Evolutionary conservation across 2,888 invertebrate genomes (phyloP), one percentile per base, ranked within the genome.

Genomic region (Drosophila monieri): DNA sequence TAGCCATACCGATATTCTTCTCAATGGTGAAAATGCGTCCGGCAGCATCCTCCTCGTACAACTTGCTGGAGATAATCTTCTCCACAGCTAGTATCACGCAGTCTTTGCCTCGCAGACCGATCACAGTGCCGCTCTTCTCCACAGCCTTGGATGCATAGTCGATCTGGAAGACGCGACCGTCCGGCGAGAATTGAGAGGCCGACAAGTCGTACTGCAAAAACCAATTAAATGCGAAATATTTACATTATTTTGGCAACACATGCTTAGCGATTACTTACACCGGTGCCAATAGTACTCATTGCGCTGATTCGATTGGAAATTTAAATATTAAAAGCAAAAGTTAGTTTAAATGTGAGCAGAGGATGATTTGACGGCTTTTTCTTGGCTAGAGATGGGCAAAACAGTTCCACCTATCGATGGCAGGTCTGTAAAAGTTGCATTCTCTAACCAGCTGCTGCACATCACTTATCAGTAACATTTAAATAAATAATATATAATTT

Each of bases 81-180:
- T 99, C 99, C 0, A 99, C 98, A 0, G 98, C 99, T 89, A 99
- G 95, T 5, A 99, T 98, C 3, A 99, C 96, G 58, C 98, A 97
- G 93, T 99, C 98, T 90, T 97, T 98, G 23, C 99, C 98, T 85
- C 97, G 93, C 5, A 99, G 93, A 0, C 96, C 99, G 75, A 99
- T 96, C 12, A 98, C 98, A 67, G 99, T 99, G 9, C 99, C 98
- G 90, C 98, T 97, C 90, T 97, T 97, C 92, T 99, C 99, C 1
- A 99, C 99, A 4, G 99, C 99, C 93, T 99, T 99, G 58, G 96
- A 96, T 3, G 99, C 99, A 93, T 99, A 99, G 93, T 99, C 99
- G 1, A 99, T 98, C 94, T 99, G 99, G 92, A 99, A 99, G 35
- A 99, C 99, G 83, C 99, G 94, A 9, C 99, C 99, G 91, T 99